Evolutionary conservation across 2,797 vertebrate species (phyloP), one percentile per base, ranked within the genome.

Genomic region (Prunella strophiata): DNA sequence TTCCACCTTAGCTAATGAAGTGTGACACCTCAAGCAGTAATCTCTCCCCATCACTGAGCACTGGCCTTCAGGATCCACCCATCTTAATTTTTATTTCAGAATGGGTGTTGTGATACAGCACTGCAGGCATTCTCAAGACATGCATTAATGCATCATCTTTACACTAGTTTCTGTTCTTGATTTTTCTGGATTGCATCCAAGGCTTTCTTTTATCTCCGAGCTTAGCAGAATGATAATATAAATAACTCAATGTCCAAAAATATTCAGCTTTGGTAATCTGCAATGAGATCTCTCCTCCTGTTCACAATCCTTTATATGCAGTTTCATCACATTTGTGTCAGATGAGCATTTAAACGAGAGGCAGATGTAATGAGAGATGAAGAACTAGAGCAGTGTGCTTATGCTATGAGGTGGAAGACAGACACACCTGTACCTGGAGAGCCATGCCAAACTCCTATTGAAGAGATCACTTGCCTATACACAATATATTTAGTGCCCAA

Each of bases 231-330:
- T 66, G 91, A 83, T 85, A 84, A 94, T 57, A 67, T 78, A 90
- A 93, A 77, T 94, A 96, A 88, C 63, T 58, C 73, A 16, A 50
- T 68, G 67, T 58, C 85, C 83, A 89, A 96, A 96, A 96, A 92
- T 87, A 85, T 82, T 89, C 68, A 65, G 86, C 55, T 72, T 70
- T 79, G 55, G 61, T 89, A 94, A 95, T 93, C 80, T 96, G 88
- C 95, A 96, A n/a, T 75, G 67, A 95, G 42, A 93, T 92, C 84
- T 96, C 76, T 87, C 68, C 72, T 80, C 51, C 73, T 88, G 67
- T 59, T 85, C 29, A 22, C 45, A 61, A 40, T 76, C 22, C 74
- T 94, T 93, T 85, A 38, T 79, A 86, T 13, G 38, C 54, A 93
- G 75, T 87, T 97, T 91, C 80, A 94, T 47, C 62, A 77, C 13